Evolutionary conservation across 2,888 invertebrate genomes (phyloP).

Genomic region (Limnephilus rhombicus): DNA sequence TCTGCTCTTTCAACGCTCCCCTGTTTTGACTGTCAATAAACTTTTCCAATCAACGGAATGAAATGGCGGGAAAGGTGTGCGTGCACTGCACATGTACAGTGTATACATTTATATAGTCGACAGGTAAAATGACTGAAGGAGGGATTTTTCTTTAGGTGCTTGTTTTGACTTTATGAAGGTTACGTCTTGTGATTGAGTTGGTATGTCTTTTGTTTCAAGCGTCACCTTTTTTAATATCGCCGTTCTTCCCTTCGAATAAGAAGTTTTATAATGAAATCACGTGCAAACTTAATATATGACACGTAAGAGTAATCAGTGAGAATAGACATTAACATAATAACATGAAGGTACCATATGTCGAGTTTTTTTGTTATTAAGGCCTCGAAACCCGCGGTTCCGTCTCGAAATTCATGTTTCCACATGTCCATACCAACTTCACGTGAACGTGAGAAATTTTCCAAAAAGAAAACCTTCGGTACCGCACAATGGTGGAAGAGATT

Average conservation of each 20-base stretch:
- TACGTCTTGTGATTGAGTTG: neutral
- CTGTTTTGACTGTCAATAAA: too few species aligned
- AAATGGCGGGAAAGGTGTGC: neutral
- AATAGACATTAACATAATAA: neutral
- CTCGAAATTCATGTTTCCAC: conserved; percentile 1
- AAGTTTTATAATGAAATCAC: neutral
- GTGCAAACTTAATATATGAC: neutral
- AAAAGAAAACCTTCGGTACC: neutral
- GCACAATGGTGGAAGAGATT: neutral
- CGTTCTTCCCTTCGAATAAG: neutral
- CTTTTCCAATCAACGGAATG: neutral
- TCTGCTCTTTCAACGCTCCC: too few species aligned
- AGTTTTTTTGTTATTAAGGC: conserved; percentile 1
- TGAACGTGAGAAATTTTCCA: neutral
- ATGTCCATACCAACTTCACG: neutral
- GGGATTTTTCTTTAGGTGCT: neutral
- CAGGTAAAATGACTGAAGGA: neutral
- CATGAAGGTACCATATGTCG: neutral
- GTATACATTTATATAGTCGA: neutral
- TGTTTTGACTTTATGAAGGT: neutral
- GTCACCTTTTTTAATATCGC: neutral
- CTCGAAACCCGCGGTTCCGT: neutral
- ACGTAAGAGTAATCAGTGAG: conserved; percentile 1
- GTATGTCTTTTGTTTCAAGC: neutral
- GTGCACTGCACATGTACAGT: neutral